Percentiles rank a stretch among this genome's conserved stretches.
Evolutionary conservation across 2,797 vertebrate genomes (phyloP).

Genomic region (Xenopus petersii): DNA sequence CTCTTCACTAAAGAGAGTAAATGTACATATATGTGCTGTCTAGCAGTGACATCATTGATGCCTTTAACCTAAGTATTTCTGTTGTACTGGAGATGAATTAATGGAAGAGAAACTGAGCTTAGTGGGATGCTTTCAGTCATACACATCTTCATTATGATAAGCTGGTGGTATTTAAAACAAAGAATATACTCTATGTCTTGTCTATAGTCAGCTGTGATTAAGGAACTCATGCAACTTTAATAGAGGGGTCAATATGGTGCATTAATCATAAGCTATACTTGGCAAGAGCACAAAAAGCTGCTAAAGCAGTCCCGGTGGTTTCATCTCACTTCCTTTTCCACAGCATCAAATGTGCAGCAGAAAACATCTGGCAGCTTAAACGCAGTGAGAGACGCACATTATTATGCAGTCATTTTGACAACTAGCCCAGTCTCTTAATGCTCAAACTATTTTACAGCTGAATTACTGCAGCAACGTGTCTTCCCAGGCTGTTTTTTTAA

Average conservation of each 20-base stretch:
- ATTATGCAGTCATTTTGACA: constrained; percentile 24
- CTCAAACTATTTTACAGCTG: constrained; percentile 33
- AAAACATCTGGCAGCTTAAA: constrained; percentile 32
- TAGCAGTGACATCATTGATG: too few species aligned
- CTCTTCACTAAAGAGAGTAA: too few species aligned
- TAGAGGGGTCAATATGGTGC: constrained; percentile 33
- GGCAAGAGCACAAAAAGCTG: constrained; percentile 24
- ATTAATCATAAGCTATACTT: constrained; percentile 39
- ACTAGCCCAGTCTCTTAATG: constrained; percentile 9
- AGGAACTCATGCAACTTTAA: constrained; percentile 45
- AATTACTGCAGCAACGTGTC: constrained; percentile 12
- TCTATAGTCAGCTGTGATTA: constrained; percentile 37
- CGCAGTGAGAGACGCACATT: constrained; percentile 15
- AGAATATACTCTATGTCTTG: neutral
- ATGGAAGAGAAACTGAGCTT: too few species aligned
- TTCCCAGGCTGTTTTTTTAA: neutral
- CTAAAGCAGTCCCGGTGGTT: constrained; percentile 29
- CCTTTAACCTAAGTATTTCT: too few species aligned
- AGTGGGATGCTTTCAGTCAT: neutral
- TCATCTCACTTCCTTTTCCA: constrained; percentile 31
- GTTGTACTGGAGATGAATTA: too few species aligned
- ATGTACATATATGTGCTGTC: too few species aligned
- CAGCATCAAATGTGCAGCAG: constrained; percentile 27
- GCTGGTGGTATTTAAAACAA: constrained; percentile 25
- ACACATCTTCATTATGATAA: constrained; percentile 18